These are phyloP conservation scores for Atrichornis clamosus DNA, from an alignment of 2,113 vertebrate species.

Conservation along the genomic window DNA sequence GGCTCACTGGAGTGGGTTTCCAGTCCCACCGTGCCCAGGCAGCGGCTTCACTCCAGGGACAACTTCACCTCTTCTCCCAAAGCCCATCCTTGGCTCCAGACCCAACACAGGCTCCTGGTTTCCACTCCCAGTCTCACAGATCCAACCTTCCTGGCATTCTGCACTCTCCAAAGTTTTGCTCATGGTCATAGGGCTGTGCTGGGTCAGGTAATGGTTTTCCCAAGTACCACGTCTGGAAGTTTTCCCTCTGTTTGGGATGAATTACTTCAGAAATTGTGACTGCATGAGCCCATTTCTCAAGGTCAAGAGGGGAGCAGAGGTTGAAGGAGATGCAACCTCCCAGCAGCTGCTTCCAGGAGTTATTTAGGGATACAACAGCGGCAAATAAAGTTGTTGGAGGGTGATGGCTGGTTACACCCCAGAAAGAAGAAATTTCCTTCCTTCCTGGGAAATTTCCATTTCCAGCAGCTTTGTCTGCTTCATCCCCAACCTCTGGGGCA, in stretches of 20 bases:
- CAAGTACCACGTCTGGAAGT: not conserved
- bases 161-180: not conserved
- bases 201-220: not conserved
- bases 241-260: not conserved
- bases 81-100: not conserved
- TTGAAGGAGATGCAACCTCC: not conserved
- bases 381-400: not conserved
- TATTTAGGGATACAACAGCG: not conserved
- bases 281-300: not conserved
- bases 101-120: not conserved
- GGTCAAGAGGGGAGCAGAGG: not conserved
- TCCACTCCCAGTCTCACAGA: not conserved
- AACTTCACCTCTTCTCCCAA: not conserved
- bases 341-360: conserved; percentile 7
- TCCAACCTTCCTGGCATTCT: not conserved
- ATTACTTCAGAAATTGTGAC: not conserved
- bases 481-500: not conserved
- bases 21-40: not conserved
- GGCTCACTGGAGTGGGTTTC: fast-evolving
- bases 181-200: fast-evolving
- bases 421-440: not conserved
- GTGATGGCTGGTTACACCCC: not conserved
- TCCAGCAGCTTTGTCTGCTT: not conserved
- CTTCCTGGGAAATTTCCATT: conserved; percentile 25
- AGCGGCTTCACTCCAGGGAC: not conserved